Percentiles rank a stretch among this genome's conserved stretches.
These are phyloP conservation scores for Desmophyllum pertusum DNA, from an alignment of 92 coral and sea anemone species.

Conservation along the genomic window DNA sequence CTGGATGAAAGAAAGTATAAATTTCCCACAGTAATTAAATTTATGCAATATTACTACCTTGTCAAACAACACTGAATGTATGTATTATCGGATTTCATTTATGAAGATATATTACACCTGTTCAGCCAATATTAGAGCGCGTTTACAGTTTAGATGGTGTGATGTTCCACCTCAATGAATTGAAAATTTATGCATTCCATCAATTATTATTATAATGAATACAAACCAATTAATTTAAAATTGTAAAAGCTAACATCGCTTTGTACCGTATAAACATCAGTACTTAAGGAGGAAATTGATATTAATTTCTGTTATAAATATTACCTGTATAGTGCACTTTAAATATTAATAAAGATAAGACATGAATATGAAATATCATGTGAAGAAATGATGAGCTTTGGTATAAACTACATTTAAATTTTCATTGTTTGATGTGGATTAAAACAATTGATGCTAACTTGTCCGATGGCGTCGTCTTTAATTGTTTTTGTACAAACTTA, in stretches of 20 bases:
- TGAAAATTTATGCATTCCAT: neutral
- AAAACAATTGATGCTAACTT: neutral
- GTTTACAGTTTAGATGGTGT: no score
- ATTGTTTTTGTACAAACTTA: neutral
- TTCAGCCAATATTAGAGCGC: no score
- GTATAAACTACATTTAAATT: neutral
- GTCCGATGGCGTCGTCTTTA: neutral
- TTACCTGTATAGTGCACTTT: neutral
- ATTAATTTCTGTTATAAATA: neutral
- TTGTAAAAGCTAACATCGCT: neutral
- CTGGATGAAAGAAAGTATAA: no score
- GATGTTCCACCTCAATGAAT: no score
- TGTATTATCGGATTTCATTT: no score
- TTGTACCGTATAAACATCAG: neutral
- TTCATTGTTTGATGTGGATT: neutral
- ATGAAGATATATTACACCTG: neutral
- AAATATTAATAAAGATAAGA: neutral
- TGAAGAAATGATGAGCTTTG: neutral
- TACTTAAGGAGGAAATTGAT: neutral
- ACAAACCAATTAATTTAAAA: neutral
- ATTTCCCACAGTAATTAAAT: no score
- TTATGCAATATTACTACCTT: no score
- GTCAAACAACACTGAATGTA: no score
- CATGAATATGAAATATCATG: neutral
- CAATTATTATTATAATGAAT: neutral